These are phyloP conservation scores for Pteropus alecto DNA, from an alignment of 2,113 vertebrate species.

Conservation along the genomic window DNA sequence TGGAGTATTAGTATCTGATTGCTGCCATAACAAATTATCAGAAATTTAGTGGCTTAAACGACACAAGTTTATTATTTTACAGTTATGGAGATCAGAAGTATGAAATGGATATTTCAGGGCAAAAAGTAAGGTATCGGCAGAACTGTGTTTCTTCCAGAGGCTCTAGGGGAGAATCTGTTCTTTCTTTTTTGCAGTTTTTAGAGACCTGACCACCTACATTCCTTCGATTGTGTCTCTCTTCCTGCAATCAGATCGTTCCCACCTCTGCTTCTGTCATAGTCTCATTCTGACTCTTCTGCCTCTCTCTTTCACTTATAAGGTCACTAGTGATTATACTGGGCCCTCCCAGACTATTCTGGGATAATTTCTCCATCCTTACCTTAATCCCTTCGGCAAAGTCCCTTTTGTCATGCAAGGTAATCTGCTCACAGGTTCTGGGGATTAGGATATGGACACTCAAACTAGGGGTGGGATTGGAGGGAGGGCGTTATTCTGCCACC, in stretches of 20 bases:
- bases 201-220: not conserved
- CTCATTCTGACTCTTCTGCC: not conserved
- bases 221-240: not conserved
- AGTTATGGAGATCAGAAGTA: not conserved
- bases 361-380: not conserved
- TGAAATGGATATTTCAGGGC: not conserved
- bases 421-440: not conserved
- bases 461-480: rapidly evolving
- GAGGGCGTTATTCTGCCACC: not conserved
- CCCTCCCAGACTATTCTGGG: not conserved
- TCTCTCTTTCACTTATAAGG: not conserved
- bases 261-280: not conserved
- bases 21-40: not conserved
- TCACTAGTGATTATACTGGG: not conserved
- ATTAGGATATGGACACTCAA: not conserved
- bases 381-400: not conserved
- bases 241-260: not conserved
- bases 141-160: not conserved
- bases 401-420: not conserved
- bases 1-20: not conserved
- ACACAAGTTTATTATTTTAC: not conserved
- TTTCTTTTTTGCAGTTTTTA: not conserved
- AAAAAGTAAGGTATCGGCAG: not conserved
- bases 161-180: not conserved
- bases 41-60: not conserved